Base-by-base conservation (phyloP, 2,113 vertebrate species). In the Turnix velox region DNA sequence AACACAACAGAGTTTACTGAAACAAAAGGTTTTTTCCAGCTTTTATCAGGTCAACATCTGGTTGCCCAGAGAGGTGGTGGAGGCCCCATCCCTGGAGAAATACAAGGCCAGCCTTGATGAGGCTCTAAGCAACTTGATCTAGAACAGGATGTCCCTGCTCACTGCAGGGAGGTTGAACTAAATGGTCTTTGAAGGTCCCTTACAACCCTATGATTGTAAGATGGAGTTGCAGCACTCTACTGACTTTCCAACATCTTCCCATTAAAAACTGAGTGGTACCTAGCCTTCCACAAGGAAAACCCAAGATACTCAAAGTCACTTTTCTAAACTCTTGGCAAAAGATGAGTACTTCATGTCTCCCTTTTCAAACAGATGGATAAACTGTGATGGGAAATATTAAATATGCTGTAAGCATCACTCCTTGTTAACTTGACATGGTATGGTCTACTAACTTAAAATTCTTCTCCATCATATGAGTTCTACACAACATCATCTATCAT, bases 401-500 rank as follows among this genome's bases (percentile, higher is more conserved):
- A 13, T 87, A 89, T 93, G 94, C 94, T 94, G 76, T n/a, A 35
- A 33, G 73, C 93, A 92, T 23, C 73, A 16, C 96, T 92, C 90
- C 93, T 74, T 51, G 49, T 48, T 87, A 80, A 68, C 86, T 92
- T 84, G 97, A 95, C 95, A 69, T 1, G n/a, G n/a, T n/a, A n/a
- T n/a, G 90, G 77, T 94, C 96, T 96, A 94, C 78, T 95, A 71
- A 73, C 84, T 89, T 63, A 57, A 40, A 97, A 91, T 90, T 78
- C 88, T 43, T 90, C 95, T 49, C 76, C 22, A 68, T 68, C 91
- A 81, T 52, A 14, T 4, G 35, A 57, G 79, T 94, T 72, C 88
- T 31, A 51, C 58, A 82, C 85, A 93, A 96, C 96, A 97, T 96
- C 96, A 96, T 74, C 62, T 79, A 90, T 84, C 94, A 92, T 71